Evolutionary conservation across 2,113 vertebrate genomes (phyloP), one percentile per base, ranked within the genome.

Genomic region (Tupaia tana): DNA sequence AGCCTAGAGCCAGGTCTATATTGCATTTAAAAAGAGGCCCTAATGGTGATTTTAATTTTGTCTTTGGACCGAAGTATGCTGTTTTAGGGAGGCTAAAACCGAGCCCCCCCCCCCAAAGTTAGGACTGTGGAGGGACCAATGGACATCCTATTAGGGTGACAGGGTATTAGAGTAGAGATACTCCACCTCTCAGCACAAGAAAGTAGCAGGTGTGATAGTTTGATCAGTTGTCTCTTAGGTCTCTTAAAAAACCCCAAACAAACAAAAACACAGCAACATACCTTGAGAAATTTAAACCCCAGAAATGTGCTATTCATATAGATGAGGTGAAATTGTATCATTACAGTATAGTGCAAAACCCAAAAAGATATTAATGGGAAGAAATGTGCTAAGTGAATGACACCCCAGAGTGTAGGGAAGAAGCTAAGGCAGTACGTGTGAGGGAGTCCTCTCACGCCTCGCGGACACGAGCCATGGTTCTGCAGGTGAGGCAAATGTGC

Each of bases 371-470:
- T 64, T 64, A 66, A 64, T 52, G 13, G 34, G 18, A 64, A 29
- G 16, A 34, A 74, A 61, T 18, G 1, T 43, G 2, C n/a, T 31
- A 74, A 74, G 61, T 73, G 31, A 34, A n/a, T 61, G 29, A 86
- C 73, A 61, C 9, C n/a, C 13, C 3, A 1, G 20, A 59, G 20
- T 27, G 43, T 7, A 34, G 59, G 29, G 6, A 59, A 74, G n/a
- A 27, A 63, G 24, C 6, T 15, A 34, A 2, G 5, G 1, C 9
- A 31, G 11, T n/a, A 3, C 52, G 3, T 16, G 31, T 77, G 0
- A 56, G 56, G 27, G 77, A 79, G 59, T 14, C 52, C 25, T 78
- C 31, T 27, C 15, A 16, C 25, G 19, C 10, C 13, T 7, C 59
- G 66, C 34, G 25, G 61, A 78, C 20, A 52, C 13, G 18, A 6